Evolutionary conservation across 2,113 vertebrate species (phyloP), one percentile per base, ranked within the genome.

Genomic region (Neopipo cinnamomea): DNA sequence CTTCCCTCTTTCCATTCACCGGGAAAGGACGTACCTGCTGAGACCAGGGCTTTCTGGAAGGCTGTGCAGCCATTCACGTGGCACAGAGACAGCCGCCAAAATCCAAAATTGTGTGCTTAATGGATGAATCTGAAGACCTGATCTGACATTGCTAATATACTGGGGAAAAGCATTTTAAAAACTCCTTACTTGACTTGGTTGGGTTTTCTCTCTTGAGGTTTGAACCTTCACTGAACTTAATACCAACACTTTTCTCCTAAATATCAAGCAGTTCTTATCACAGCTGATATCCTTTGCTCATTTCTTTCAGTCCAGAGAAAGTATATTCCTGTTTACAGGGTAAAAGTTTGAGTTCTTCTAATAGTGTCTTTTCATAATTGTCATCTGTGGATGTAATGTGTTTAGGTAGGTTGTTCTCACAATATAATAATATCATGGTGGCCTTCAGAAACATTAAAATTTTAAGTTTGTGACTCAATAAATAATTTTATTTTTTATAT

Each of bases 1-100:
- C 23, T 71, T 71, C 35, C 5, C 9, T 63, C 56, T 88, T 91
- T 83, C 53, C 25, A 11, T 61, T 59, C 15, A 66, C 3, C 13
- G 28, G 28, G n/a, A 28, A 14, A 11, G 42, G 27, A 37, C 0
- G 0, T 19, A 52, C 19, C 19, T n/a, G 23, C 53, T 30, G 24
- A 62, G 30, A 47, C 9, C 2, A 10, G 18, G 8, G 15, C 11
- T 46, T 72, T 66, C 66, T 79, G 58, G 15, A 82, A 79, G 7
- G 8, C 10, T 17, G 2, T 72, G 42, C 42, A 58, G 30, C 27
- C 63, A n/a, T 33, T 81, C 17, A 17, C 8, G 15, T 1, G 11
- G 31, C 7, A 5, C 33, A 52, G 56, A 63, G 30, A 53, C 25
- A 79, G 22, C 12, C 6, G 58, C 9, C 22, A 58, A 79, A 73